A percentile compares a stretch with the other conserved stretches of the same genome.
phyloP scores from a whole-genome alignment of 1,140 invertebrate species.

The Papilio xuthus region DNA sequence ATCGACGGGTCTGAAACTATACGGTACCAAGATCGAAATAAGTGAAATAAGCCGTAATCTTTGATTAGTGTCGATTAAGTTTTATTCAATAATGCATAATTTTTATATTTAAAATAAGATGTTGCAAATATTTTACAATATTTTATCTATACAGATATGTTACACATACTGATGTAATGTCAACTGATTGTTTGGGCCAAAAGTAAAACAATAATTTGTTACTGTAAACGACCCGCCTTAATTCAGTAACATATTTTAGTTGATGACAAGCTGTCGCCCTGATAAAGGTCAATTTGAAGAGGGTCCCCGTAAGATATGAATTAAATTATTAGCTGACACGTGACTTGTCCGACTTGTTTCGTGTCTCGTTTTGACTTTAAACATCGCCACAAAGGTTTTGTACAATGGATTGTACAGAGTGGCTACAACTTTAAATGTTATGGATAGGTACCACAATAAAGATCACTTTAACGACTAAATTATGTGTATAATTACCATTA shows the following conservation, averaged over 20 bases:
- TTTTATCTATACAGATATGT: not conserved
- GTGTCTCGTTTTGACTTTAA: slow-evolving; percentile 30
- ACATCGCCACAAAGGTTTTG: slow-evolving; percentile 19
- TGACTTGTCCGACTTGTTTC: slow-evolving; percentile 29
- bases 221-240: slow-evolving; percentile 36
- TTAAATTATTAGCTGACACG: slow-evolving; percentile 38
- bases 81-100: not conserved
- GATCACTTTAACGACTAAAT: not conserved
- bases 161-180: not conserved
- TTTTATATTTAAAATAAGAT: not conserved
- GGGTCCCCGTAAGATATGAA: slow-evolving; percentile 34
- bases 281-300: slow-evolving; percentile 39
- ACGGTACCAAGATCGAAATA: too few relatives aligned
- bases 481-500: not conserved
- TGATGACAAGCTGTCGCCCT: slow-evolving; percentile 38
- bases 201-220: slow-evolving; percentile 38
- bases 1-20: too few relatives aligned
- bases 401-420: not conserved
- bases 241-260: slow-evolving; percentile 38
- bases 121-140: not conserved
- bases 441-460: not conserved
- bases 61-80: too few relatives aligned
- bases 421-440: not conserved
- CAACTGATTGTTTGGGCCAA: slow-evolving; percentile 16
- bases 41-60: too few relatives aligned